Conservation (phyloP, 1,140 invertebrate species). For the Branchinecta lindahli region DNA sequence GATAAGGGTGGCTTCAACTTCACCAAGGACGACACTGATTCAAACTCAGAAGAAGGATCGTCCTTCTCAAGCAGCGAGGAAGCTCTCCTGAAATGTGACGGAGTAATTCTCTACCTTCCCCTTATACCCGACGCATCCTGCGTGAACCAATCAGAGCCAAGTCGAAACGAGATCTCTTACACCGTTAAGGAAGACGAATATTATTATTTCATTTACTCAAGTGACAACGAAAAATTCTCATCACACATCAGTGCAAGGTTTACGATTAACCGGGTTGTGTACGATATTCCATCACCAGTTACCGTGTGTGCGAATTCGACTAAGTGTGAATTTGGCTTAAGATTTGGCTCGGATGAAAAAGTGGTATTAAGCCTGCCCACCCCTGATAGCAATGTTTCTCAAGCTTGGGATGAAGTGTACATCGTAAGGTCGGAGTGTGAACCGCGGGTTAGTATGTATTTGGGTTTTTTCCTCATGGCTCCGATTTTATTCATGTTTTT, state of each 20-base stretch:
- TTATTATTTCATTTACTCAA: conserved; percentile 66
- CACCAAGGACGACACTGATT: conserved; percentile 36
- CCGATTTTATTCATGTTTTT: conserved; percentile 52
- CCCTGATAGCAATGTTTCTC: conserved; percentile 22
- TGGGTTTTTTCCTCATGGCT: conserved; percentile 48
- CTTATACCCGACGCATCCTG: conserved; percentile 45
- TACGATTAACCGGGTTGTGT: conserved; percentile 48
- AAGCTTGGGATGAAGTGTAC: conserved; percentile 52
- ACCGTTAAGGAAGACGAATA: conserved; percentile 53
- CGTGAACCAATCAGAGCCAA: conserved; percentile 40
- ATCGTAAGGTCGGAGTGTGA: conserved; percentile 53
- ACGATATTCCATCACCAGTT: conserved; percentile 41
- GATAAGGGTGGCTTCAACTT: conserved; percentile 43
- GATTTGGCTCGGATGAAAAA: conserved; percentile 49
- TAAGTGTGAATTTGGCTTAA: conserved; percentile 44
- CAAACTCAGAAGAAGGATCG: conserved; percentile 57
- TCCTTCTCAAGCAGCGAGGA: conserved; percentile 61
- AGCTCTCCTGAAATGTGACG: conserved; percentile 50
- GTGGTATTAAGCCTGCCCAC: conserved; percentile 31
- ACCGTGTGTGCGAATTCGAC: conserved; percentile 39
- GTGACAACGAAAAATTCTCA: conserved; percentile 49
- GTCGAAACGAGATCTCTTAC: conserved; percentile 37
- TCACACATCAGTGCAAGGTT: conserved; percentile 37
- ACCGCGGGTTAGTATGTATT: conserved; percentile 49
- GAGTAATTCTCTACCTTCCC: conserved; percentile 51